Evolutionary conservation across 2,797 vertebrate genomes (phyloP), one percentile per base, ranked within the genome.

Genomic region (Petrocephalus schoutedeni): DNA sequence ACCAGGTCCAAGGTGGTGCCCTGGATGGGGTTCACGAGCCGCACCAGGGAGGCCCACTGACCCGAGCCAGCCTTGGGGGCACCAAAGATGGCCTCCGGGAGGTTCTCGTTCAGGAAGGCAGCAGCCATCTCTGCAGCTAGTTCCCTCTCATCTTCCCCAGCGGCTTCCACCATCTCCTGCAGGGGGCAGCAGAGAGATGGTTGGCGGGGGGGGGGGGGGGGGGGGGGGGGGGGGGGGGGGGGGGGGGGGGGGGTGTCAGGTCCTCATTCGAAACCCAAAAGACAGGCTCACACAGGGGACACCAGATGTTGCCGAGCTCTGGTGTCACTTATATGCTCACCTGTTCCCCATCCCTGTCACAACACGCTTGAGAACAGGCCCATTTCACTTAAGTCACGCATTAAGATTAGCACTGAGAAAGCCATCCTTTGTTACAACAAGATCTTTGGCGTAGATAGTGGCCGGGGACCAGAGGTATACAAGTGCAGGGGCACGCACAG

Each of bases 91-190:
- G 97, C 97, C 90, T 99, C 98, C 0, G 98, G 97, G n/a, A 99
- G 97, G 89, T 99, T 99, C 93, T 99, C 98, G 0, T 99, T 99
- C 82, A 99, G 96, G 91, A 99, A 99, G 0, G 98, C 98, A 0
- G 98, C 98, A 0, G 98, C 98, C 98, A 99, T 99, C 94, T 99
- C 98, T 0, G 98, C 98, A 0, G 98, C 98, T 85, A 99, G 92
- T 86, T 99, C 98, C 82, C 98, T 93, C 89, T 99, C 98, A 58
- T 99, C 98, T 89, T 99, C 98, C 0, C 98, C 98, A 0, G 98
- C 98, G 12, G 98, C 98, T 93, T 99, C 98, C 87, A 99, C 98
- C 98, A 99, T 99, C 95, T 99, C 98, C 98, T 99, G 88, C 0
- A 56, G 12, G 87, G 0, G 7, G 86, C 32, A 58, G 19, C 49